phyloP scores from a whole-genome alignment of 2,797 vertebrate genomes.

The Neomorphus geoffroyi region DNA sequence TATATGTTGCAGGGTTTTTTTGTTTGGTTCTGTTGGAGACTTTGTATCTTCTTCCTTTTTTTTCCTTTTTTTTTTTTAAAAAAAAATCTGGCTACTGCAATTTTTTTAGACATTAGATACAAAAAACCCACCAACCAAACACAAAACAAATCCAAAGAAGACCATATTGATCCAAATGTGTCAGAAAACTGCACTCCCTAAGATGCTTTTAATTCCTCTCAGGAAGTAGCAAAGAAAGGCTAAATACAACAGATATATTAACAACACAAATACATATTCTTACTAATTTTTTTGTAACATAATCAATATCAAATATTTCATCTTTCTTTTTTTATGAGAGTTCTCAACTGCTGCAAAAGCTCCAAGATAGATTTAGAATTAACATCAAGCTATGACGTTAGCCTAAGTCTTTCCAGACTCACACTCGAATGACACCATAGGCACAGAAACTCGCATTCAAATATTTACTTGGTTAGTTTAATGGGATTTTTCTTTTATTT shows the following conservation, averaged over 20 bases:
- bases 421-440: neutral
- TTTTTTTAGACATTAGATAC: neutral
- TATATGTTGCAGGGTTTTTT: neutral
- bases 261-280: neutral
- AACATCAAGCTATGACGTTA: neutral
- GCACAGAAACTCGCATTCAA: neutral
- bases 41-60: neutral
- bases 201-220: neutral
- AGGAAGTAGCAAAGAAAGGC: neutral
- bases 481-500: neutral
- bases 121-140: neutral
- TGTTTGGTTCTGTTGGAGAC: neutral
- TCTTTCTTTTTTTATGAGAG: neutral
- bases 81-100: neutral
- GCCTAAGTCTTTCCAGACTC: neutral
- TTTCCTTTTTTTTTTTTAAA: neutral
- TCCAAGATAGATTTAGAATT: neutral
- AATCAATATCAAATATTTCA: neutral
- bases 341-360: neutral
- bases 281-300: neutral
- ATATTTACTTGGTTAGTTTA: neutral
- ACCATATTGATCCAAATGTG: slow-evolving; percentile 1
- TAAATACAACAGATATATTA: neutral
- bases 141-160: neutral
- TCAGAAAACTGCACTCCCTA: neutral